Evolutionary conservation across 2,797 vertebrate genomes (phyloP).

Genomic region (Botia almorhae): DNA sequence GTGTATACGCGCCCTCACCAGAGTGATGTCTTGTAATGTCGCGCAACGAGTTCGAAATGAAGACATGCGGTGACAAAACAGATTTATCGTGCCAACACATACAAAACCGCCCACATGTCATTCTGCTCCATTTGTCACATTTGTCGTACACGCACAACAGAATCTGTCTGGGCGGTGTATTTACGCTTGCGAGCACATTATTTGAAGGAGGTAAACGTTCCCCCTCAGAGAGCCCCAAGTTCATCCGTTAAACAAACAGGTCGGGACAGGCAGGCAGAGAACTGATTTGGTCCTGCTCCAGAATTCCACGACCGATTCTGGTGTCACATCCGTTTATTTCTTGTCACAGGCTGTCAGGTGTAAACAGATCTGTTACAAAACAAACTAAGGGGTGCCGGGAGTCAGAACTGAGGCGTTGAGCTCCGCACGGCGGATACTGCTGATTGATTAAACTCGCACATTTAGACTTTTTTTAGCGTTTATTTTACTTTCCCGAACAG

Average conservation of each 20-base stretch:
- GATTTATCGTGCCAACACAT: neutral
- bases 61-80: neutral
- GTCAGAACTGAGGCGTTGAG: neutral
- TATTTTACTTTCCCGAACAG: neutral
- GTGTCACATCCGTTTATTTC: slow-evolving; percentile 22
- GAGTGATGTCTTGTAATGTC: neutral
- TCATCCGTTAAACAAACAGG: slow-evolving; percentile 34
- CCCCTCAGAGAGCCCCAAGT: neutral
- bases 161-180: neutral
- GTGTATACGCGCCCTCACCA: neutral
- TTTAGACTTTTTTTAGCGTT: neutral
- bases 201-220: slow-evolving; percentile 15
- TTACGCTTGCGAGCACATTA: neutral
- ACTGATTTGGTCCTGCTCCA: slow-evolving; percentile 39
- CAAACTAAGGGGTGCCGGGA: neutral
- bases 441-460: neutral
- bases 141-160: neutral
- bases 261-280: slow-evolving; percentile 33
- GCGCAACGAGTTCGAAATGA: neutral
- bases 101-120: neutral
- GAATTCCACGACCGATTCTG: slow-evolving; percentile 2
- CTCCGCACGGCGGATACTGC: neutral
- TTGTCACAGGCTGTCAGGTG: slow-evolving; percentile 7
- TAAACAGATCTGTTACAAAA: slow-evolving; percentile 10
- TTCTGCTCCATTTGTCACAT: slow-evolving; percentile 1